Percentiles rank a stretch among this genome's conserved stretches.
These are phyloP conservation scores for Notospermus geniculatus DNA, from an alignment of 1,140 invertebrate species.

Conservation along the genomic window DNA sequence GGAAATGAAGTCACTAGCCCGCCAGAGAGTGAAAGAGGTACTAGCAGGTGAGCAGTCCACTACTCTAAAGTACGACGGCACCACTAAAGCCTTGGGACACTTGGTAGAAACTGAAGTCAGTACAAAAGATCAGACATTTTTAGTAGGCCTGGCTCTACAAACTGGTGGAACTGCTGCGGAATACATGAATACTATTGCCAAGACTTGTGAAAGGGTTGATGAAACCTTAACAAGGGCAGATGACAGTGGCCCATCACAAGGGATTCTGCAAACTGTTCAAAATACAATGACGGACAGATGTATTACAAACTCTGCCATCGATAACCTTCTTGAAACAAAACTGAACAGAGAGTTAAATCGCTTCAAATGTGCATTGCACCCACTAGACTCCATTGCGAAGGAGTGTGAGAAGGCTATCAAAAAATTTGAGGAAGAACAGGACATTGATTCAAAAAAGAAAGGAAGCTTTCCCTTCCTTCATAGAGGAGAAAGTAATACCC, in stretches of 20 bases:
- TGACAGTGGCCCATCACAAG: neutral
- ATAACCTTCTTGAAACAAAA: neutral
- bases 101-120: neutral
- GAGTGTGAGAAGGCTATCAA: no score
- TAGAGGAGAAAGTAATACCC: neutral
- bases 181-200: neutral
- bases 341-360: no score
- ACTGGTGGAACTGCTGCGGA: neutral
- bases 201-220: neutral
- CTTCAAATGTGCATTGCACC: neutral
- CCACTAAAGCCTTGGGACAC: neutral
- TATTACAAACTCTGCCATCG: neutral
- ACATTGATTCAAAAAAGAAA: no score
- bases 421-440: no score
- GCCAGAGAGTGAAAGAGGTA: neutral
- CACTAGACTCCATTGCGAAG: no score
- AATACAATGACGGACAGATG: conserved; percentile 1
- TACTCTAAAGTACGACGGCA: neutral
- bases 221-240: neutral
- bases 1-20: neutral
- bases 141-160: neutral
- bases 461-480: no score
- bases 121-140: neutral
- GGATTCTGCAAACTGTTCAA: neutral
- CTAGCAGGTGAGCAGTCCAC: neutral